phyloP scores from a whole-genome alignment of 2,113 vertebrate genomes.

The Sinocyclocheilus anophthalmus region DNA sequence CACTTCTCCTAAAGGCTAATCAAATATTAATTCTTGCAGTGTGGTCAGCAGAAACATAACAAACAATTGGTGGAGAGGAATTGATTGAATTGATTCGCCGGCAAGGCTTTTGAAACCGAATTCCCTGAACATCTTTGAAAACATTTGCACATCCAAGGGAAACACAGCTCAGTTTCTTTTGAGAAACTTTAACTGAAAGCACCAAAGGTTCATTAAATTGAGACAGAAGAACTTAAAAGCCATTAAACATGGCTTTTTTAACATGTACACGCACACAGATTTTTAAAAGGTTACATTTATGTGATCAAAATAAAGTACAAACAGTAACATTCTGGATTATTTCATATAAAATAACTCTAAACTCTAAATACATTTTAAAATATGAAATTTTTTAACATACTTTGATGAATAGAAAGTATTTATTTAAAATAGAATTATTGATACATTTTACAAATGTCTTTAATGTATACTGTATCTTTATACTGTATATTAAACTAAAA shows the following conservation, averaged over 20 bases:
- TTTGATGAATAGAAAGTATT: too few relatives aligned
- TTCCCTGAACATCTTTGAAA: constrained; percentile 67
- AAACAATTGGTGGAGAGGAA: constrained; percentile 85
- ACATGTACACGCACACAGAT: too few relatives aligned
- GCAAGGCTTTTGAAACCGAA: constrained; percentile 74
- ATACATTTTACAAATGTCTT: background rate
- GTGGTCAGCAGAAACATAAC: constrained; percentile 95
- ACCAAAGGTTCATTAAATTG: background rate
- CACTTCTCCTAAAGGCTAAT: constrained; percentile 96
- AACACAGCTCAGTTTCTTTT: constrained; percentile 35
- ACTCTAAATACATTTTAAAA: too few relatives aligned
- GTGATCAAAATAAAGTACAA: too few relatives aligned
- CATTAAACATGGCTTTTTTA: too few relatives aligned
- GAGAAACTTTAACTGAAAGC: constrained; percentile 3
- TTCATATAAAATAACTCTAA: background rate
- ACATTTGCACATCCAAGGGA: constrained; percentile 51
- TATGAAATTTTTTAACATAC: background rate
- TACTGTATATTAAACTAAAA: background rate
- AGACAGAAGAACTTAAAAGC: too few relatives aligned
- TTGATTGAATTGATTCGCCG: constrained; percentile 92
- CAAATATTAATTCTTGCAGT: constrained; percentile 98
- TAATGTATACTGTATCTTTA: background rate
- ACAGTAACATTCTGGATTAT: too few relatives aligned
- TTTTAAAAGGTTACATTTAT: too few relatives aligned
- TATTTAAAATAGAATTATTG: background rate